Base-by-base conservation (phyloP, 2,888 invertebrate species). In the Drosophila borealis region DNA sequence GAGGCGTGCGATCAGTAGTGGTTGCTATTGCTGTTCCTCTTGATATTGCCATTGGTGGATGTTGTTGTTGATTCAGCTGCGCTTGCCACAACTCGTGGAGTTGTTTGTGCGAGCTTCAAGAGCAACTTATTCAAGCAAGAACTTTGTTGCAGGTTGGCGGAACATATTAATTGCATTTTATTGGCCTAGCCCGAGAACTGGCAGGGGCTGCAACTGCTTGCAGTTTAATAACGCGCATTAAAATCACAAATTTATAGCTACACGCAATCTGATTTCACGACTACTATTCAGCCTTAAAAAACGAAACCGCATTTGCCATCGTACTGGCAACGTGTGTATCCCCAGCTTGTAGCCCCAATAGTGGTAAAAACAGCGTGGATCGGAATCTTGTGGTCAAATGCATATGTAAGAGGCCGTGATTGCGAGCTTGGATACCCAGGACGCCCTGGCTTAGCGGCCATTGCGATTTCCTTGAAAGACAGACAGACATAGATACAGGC, bases 91-190 rank as follows among this genome's bases (percentile, higher is more conserved):
- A 34, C 13, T 64, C 37, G 63, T 78, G 83, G 48, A 62, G 86
- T 79, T 70, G 70, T 84, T 83, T 87, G 84, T 53, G 81, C 75
- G 54, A 74, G 83, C 83, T 73, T 81, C 74, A 21, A 81, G 66
- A 65, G 44, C 74, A 71, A 67, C 50, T 64, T 63, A 68, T 67
- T 63, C 56, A 25, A n/a, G 44, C 51, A 55, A 77, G 73, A 71
- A 84, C 88, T 84, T 84, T 87, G 88, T 87, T 84, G 83, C 83
- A 84, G 70, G 66, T 69, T 84, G 80, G 85, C 80, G 78, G 78
- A 88, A 83, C 87, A 89, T 88, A 86, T 89, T 88, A 88, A 88
- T 88, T 88, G 88, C 88, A 86, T 88, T 88, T 88, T 88, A 88
- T 88, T 89, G 88, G 80, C 81, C 86, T 78, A 70, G 57, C 56